These are phyloP conservation scores for Pachliopta kotzebuea DNA, from an alignment of 2,888 invertebrate genomes.

Conservation along the genomic window DNA sequence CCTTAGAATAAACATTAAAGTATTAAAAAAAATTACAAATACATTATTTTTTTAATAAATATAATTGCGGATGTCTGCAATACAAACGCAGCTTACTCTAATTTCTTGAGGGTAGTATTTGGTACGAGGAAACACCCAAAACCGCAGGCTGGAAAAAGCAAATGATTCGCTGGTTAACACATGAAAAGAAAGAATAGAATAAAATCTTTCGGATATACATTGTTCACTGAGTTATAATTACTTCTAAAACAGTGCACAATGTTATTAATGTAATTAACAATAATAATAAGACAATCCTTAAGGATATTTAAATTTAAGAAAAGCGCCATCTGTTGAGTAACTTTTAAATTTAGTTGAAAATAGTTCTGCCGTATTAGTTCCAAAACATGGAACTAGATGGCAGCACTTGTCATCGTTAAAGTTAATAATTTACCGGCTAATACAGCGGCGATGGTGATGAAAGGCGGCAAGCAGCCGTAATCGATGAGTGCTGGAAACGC, in stretches of 20 bases:
- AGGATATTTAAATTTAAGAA: background rate
- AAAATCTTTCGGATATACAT: too few relatives aligned
- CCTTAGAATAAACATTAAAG: slow-evolving; percentile 22
- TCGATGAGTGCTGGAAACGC: slow-evolving; percentile 85
- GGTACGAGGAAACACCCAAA: slow-evolving; percentile 61
- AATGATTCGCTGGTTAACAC: slow-evolving; percentile 4
- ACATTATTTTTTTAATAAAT: slow-evolving; percentile 1
- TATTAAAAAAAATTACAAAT: background rate
- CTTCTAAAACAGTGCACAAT: too few relatives aligned
- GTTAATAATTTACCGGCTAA: slow-evolving; percentile 74
- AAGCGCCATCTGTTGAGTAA: slow-evolving; percentile 28
- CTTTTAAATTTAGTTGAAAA: too few relatives aligned
- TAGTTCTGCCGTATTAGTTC: background rate
- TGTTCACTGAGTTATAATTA: too few relatives aligned
- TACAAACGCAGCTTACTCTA: slow-evolving; percentile 46
- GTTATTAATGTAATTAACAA: too few relatives aligned
- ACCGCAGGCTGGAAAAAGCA: slow-evolving; percentile 57
- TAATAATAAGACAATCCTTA: too few relatives aligned
- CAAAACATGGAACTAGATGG: background rate
- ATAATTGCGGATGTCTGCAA: background rate
- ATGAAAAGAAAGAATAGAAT: slow-evolving; percentile 1
- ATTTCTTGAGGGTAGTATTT: slow-evolving; percentile 69
- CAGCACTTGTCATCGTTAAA: background rate
- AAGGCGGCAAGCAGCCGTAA: slow-evolving; percentile 86
- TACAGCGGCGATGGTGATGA: slow-evolving; percentile 83